Evolutionary conservation across 1,140 invertebrate species (phyloP).

Genomic region (Zaprionus davidi): DNA sequence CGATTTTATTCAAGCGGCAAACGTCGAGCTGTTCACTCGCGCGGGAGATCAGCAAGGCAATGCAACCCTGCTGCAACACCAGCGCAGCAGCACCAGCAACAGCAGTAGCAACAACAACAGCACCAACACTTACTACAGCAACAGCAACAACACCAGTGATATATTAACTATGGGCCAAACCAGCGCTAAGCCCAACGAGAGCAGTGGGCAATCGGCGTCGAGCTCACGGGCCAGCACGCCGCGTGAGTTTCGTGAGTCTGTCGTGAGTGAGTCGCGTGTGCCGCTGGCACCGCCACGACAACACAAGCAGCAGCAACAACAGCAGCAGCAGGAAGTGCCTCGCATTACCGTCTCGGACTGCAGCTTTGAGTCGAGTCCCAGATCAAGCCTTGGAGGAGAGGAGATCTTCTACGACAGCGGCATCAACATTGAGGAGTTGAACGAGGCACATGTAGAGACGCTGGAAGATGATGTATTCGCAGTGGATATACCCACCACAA

Average conservation of each 20-base stretch:
- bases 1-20: conserved; percentile 77
- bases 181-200: conserved; percentile 68
- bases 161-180: conserved; percentile 77
- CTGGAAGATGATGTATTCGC: conserved; percentile 68
- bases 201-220: conserved; percentile 38
- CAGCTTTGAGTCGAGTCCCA: conserved; percentile 50
- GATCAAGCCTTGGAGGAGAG: conserved; percentile 12
- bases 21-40: conserved; percentile 65
- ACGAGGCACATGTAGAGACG: conserved; percentile 64
- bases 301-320: conserved; percentile 35
- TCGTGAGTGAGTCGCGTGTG: conserved; percentile 30
- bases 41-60: conserved; percentile 58
- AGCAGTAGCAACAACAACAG: conserved; percentile 36
- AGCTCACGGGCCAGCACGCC: conserved; percentile 66
- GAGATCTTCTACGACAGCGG: conserved; percentile 68
- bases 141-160: conserved; percentile 48
- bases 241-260: conserved; percentile 76
- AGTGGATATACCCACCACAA: conserved; percentile 67
- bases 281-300: conserved; percentile 58
- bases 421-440: conserved; percentile 64
- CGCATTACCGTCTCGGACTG: conserved; percentile 78
- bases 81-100: conserved; percentile 32
- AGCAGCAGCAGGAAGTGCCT: conserved; percentile 61
- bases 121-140: conserved; percentile 12
- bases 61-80: conserved; percentile 55